Conservation (phyloP, 2,888 invertebrate species). For the Dugesia japonica region DNA sequence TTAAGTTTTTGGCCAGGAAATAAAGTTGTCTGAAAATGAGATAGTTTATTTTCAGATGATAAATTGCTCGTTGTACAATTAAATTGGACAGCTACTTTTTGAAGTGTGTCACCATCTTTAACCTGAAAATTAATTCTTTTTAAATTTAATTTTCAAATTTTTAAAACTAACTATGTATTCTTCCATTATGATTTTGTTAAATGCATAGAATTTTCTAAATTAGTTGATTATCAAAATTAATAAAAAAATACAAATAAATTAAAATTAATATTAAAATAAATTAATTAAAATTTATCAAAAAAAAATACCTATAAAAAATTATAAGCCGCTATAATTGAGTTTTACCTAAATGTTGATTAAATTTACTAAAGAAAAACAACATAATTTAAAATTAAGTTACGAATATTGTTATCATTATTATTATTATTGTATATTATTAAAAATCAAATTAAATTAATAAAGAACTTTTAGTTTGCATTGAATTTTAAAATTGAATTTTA, state of each 20-base stretch:
- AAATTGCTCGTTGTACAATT: neutral
- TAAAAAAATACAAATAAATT: neutral
- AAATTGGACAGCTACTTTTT: neutral
- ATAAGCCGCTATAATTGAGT: too few relatives aligned
- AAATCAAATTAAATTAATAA: too few relatives aligned
- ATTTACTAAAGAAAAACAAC: neutral
- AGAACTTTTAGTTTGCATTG: too few relatives aligned
- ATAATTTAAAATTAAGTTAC: too few relatives aligned
- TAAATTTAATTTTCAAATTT: neutral
- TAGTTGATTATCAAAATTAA: neutral
- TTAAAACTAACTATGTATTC: constrained; percentile 3
- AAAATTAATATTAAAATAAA: neutral
- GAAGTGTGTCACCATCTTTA: neutral
- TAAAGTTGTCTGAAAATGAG: neutral
- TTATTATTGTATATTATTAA: too few relatives aligned
- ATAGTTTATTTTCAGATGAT: neutral
- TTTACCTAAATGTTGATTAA: constrained; percentile 20
- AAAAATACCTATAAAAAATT: neutral
- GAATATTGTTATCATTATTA: too few relatives aligned
- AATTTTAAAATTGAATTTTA: too few relatives aligned
- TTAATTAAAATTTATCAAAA: neutral
- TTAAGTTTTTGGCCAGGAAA: neutral
- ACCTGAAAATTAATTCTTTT: neutral
- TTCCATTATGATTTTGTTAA: neutral
- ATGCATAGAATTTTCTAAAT: neutral